phyloP scores from a whole-genome alignment of 2,113 vertebrate genomes.

The Protobothrops mucrosquamatus region DNA sequence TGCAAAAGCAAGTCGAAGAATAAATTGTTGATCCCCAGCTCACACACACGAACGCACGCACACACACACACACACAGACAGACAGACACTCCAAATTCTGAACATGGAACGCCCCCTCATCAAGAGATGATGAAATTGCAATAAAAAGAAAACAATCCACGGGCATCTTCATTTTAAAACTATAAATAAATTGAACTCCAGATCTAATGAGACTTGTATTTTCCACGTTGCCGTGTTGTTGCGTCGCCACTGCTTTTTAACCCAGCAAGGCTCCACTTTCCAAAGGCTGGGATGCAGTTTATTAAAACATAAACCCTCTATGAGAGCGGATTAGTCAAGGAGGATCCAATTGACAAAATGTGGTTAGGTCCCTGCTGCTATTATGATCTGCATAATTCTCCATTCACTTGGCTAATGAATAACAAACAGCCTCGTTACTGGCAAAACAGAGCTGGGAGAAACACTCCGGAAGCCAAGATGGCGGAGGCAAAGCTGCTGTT shows the following conservation, averaged over 20 bases:
- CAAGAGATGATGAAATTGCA: neutral
- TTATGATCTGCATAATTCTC: conserved; percentile 71
- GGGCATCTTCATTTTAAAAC: neutral
- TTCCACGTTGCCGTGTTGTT: neutral
- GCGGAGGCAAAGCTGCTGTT: conserved; percentile 45
- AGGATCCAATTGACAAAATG: conserved; percentile 67
- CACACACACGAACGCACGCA: fast-evolving
- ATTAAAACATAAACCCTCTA: conserved; percentile 52
- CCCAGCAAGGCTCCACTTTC: conserved; percentile 18
- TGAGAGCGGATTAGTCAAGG: conserved; percentile 58
- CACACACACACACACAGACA: fast-evolving
- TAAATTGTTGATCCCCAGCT: neutral
- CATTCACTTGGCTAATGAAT: conserved; percentile 67
- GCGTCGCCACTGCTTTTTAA: conserved; percentile 20
- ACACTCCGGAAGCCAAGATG: conserved; percentile 47
- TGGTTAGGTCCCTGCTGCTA: conserved; percentile 67
- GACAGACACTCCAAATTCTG: neutral
- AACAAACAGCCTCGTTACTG: conserved; percentile 65
- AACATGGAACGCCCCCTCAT: neutral
- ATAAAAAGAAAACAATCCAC: neutral
- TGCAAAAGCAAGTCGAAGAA: neutral
- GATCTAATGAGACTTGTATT: conserved; percentile 38
- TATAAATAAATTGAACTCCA: conserved; percentile 4
- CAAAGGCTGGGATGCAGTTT: conserved; percentile 42
- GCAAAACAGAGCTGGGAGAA: conserved; percentile 43